phyloP scores from a whole-genome alignment of 2,113 vertebrate genomes.

The Pungitius pungitius region DNA sequence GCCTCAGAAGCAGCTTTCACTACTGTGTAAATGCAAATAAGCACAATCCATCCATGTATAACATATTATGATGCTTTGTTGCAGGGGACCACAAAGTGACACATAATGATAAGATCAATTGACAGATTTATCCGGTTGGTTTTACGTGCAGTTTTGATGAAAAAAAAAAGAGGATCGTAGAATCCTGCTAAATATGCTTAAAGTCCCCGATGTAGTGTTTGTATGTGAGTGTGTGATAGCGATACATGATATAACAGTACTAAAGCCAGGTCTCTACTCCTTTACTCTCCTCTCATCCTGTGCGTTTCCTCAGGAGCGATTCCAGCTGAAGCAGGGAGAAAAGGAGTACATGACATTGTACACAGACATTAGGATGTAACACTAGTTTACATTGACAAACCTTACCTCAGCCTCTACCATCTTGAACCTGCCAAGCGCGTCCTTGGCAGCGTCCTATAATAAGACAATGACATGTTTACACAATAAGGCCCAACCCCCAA shows the following conservation, averaged over 20 bases:
- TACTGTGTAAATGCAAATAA: conserved; percentile 61
- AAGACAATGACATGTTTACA: conserved; percentile 4
- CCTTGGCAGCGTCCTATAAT: conserved; percentile 88
- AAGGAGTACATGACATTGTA: background rate
- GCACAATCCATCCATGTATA: background rate
- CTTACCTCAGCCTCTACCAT: conserved; percentile 88
- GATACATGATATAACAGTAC: conserved; percentile 50
- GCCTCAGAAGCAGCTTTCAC: conserved; percentile 37
- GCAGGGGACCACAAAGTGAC: background rate
- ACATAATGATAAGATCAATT: background rate
- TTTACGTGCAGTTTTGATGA: conserved; percentile 43
- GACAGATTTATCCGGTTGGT: conserved; percentile 14
- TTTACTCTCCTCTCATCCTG: conserved; percentile 54
- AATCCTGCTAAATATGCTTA: conserved; percentile 43
- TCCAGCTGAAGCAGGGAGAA: conserved; percentile 72
- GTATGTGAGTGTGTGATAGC: conserved; percentile 17
- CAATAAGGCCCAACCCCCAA: too few relatives aligned
- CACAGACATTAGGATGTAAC: conserved; percentile 5
- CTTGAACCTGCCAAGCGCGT: conserved; percentile 85
- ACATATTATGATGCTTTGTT: conserved; percentile 14
- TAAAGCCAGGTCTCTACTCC: conserved; percentile 39
- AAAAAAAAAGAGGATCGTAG: conserved; percentile 12
- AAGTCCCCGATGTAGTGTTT: conserved; percentile 37
- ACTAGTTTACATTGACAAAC: background rate
- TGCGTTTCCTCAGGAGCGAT: conserved; percentile 72